Base-by-base conservation (phyloP, 2,797 vertebrate genomes). In the Lutjanus argentimaculatus region DNA sequence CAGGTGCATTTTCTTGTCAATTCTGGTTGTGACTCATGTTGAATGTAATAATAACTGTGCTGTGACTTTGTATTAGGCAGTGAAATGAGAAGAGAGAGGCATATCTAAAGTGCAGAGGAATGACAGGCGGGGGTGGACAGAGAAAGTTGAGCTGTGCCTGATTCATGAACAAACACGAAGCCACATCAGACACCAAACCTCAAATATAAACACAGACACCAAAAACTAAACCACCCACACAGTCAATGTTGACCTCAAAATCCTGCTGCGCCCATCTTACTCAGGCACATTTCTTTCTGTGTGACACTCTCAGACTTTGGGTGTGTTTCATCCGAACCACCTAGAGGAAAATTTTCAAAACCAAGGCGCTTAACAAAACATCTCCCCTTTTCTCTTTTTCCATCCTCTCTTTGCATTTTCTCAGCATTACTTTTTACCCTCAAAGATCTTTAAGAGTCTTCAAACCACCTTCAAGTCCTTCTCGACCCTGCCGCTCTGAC, bases 131-230 rank as follows among this genome's bases (percentile, higher is more conserved):
- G 7, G 8, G 9, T 0, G 1, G 36, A 48, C 6, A 25, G 25
- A 30, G 30, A 45, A 40, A 17, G 57, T 9, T 42, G 7, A 42
- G 43, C 58, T 8, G 45, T 45, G 59, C 61, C 15, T 15, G 12
- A 67, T 22, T 56, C 56, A 10, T 52, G 15, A 67, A 53, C 30
- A 19, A 66, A 57, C 43, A 56, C 15, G 56, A 59, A 78, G 42
- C 63, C 78, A 58, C 74, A 72, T 80, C 45, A 14, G 30, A 67
- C 1, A 43, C 6, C 10, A 67, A 73, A 61, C 7, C 67, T 42
- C 40, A 5, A 66, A 80, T 3, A 61, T 40, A 76, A 84, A 82
- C 72, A 55, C 59, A 59, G 53, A 49, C 53, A 51, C 36, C 45
- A 7, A 36, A 74, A 67, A 16, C 25, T 14, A 36, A 63, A 69